Conservation (phyloP, 2,113 vertebrate species). For the Cyanoliseus patagonus region DNA sequence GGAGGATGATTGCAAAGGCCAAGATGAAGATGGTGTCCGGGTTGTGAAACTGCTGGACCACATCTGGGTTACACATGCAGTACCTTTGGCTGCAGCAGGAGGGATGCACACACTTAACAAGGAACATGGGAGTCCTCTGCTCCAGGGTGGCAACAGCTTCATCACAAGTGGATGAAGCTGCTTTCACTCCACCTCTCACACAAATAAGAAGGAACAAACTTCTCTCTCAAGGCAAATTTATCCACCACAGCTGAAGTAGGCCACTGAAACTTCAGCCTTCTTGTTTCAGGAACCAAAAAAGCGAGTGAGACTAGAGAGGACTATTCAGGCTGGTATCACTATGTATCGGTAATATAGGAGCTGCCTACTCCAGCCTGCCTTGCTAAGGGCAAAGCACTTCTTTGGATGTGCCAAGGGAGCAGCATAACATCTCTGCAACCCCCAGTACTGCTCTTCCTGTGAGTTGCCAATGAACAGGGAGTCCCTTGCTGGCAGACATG, state of each 20-base stretch:
- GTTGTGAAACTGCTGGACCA: constrained; percentile 99
- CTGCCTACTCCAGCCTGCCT: background rate
- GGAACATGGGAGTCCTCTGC: background rate
- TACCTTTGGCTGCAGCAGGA: constrained; percentile 89
- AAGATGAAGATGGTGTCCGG: constrained; percentile 99
- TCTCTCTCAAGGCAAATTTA: background rate
- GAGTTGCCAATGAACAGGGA: background rate
- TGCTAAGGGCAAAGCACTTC: background rate
- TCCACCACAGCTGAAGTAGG: background rate
- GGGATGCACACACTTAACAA: constrained; percentile 28
- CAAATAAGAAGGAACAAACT: background rate
- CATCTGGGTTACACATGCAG: constrained; percentile 98
- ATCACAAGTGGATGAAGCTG: background rate
- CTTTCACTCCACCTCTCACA: background rate
- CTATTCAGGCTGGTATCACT: background rate
- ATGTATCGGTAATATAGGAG: background rate
- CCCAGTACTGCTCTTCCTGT: background rate
- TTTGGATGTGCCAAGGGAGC: background rate
- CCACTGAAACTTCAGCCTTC: background rate
- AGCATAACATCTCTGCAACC: background rate
- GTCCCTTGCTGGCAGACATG: background rate
- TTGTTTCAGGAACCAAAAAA: background rate
- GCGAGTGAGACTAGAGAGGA: background rate
- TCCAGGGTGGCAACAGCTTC: background rate
- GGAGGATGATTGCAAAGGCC: constrained; percentile 96